Evolutionary conservation across 1,140 invertebrate species (phyloP).

Genomic region (Drosophila sp.): DNA sequence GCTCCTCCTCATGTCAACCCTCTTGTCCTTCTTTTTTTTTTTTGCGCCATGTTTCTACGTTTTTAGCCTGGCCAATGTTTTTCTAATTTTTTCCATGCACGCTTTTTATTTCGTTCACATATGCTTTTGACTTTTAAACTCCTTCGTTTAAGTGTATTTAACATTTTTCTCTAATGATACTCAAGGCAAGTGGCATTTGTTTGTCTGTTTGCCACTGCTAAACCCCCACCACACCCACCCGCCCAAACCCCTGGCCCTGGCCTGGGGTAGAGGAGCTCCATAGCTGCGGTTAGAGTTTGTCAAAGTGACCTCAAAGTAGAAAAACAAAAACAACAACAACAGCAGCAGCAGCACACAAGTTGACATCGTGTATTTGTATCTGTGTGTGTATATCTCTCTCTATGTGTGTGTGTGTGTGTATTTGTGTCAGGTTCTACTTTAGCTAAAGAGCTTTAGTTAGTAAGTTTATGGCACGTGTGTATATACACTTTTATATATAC

Average conservation of each 20-base stretch:
- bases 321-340: slow-evolving; percentile 40
- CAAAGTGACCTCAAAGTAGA: slow-evolving; percentile 77
- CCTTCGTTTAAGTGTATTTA: slow-evolving; percentile 70
- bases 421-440: slow-evolving; percentile 34
- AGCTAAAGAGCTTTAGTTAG: slow-evolving; percentile 49
- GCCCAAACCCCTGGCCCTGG: not conserved
- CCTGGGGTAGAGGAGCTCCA: slow-evolving; percentile 36
- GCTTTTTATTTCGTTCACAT: slow-evolving; percentile 58
- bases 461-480: slow-evolving; percentile 33
- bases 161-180: slow-evolving; percentile 77
- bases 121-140: slow-evolving; percentile 75
- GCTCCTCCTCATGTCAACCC: no score
- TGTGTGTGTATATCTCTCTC: slow-evolving; percentile 44
- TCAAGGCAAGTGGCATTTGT: slow-evolving; percentile 73
- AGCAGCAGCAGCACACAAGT: slow-evolving; percentile 29
- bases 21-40: not conserved
- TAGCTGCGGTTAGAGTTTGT: slow-evolving; percentile 71
- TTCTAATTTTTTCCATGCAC: slow-evolving; percentile 53
- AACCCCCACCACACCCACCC: not conserved
- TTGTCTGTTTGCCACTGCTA: slow-evolving; percentile 33
- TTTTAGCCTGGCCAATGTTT: slow-evolving; percentile 41
- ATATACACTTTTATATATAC: slow-evolving; percentile 19
- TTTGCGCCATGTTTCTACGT: not conserved
- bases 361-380: slow-evolving; percentile 38
- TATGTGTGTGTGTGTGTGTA: slow-evolving; percentile 9